Base-by-base conservation (phyloP, 2,888 invertebrate genomes). In the Sylvicola fuscatus region DNA sequence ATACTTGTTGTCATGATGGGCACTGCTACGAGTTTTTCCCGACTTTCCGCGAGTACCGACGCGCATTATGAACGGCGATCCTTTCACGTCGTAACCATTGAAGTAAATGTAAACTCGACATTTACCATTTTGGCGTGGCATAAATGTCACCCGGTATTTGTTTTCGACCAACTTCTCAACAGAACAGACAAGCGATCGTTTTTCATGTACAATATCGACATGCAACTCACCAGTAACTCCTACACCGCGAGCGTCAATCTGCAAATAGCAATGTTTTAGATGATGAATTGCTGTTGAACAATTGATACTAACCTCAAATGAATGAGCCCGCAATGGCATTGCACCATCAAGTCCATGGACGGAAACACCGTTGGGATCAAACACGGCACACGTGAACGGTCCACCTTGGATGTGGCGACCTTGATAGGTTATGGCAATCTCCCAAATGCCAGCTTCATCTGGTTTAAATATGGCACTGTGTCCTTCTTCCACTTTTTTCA, bases 401-500 rank as follows among this genome's bases (percentile, higher is more conserved):
- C 92, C 92, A 38, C 95, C 95, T 56, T 77, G 76, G 46, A 98
- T 93, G 54, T 95, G 90, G 48, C 89, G 81, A 26, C 89, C 89
- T 52, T 93, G 90, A 56, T 95, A 95, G 26, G 84, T 78, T 43
- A 97, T 92, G 43, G 86, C 86, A 38, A 98, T 92, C 47, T 83
- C 78, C 95, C 95, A 97, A 49, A 89, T 86, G 38, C 95, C 97
- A 28, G 90, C 82, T 62, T 97, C 95, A 47, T 90, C 86, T 0
- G 97, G 97, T 52, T 92, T 87, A 58, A 97, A 97, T 47, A 87
- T 92, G 43, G 95, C 92, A 45, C 86, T 84, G 52, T 90, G 92
- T 36, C 86, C 83, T 37, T 84, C 87, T 32, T 80, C 78, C n/a
- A 79, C 73, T 42, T 80, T 79, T 31, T 75, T 76, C n/a, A 86